Evolutionary conservation across 1,140 invertebrate genomes (phyloP).

Genomic region (Helicoverpa armigera): DNA sequence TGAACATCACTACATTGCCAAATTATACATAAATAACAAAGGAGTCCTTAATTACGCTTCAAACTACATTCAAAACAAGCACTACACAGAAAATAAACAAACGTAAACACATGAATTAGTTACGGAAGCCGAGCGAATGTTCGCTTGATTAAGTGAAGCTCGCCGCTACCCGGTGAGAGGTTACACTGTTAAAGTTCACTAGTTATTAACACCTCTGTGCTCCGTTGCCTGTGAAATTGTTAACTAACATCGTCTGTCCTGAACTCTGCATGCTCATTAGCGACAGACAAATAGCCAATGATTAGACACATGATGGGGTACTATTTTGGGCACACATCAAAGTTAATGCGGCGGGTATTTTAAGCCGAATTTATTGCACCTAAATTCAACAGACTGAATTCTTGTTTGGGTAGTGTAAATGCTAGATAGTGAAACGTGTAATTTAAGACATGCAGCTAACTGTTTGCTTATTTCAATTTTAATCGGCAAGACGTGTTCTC

Average conservation of each 20-base stretch:
- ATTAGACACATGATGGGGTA: neutral
- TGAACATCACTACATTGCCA: too few species aligned
- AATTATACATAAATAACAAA: neutral
- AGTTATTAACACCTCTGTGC: slow-evolving; percentile 34
- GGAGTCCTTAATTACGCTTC: slow-evolving; percentile 4
- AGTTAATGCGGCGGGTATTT: neutral
- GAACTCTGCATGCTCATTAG: slow-evolving; percentile 16
- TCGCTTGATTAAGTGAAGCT: slow-evolving; percentile 28
- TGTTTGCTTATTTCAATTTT: too few species aligned
- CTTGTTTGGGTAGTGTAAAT: too few species aligned
- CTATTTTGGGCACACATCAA: slow-evolving; percentile 31
- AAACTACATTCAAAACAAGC: neutral
- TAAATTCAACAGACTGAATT: too few species aligned
- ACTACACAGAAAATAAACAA: slow-evolving; percentile 5
- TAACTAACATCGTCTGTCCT: slow-evolving; percentile 1
- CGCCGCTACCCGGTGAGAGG: slow-evolving; percentile 1
- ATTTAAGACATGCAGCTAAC: neutral
- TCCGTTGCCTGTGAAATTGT: slow-evolving; percentile 26
- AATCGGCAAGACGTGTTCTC: too few species aligned
- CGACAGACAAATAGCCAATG: neutral
- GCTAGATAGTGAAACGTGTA: too few species aligned
- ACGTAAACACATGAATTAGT: slow-evolving; percentile 16
- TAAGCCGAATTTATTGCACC: neutral
- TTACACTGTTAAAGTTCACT: slow-evolving; percentile 38
- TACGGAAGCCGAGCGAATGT: slow-evolving; percentile 35